Evolutionary conservation across 2,113 vertebrate species (phyloP).

Genomic region (Microtus pennsylvanicus): DNA sequence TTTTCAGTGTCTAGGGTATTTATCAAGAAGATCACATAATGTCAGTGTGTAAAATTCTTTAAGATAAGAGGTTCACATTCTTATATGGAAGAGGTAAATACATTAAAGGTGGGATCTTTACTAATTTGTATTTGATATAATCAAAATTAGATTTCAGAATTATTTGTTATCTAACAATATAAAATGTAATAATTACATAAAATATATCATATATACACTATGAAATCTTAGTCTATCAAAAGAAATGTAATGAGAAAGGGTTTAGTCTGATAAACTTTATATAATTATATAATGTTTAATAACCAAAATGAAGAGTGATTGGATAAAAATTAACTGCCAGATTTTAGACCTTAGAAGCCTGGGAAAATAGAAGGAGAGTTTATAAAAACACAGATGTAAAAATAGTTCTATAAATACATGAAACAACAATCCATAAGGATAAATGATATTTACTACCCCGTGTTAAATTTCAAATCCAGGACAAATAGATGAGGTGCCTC

Average conservation of each 20-base stretch:
- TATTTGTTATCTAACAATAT: neutral
- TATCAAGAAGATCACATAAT: neutral
- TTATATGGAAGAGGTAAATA: conserved; percentile 29
- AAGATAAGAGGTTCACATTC: neutral
- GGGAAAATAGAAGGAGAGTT: conserved; percentile 25
- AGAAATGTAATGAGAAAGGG: neutral
- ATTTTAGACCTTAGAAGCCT: neutral
- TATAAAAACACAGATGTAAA: neutral
- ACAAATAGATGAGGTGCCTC: no score
- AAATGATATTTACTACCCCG: neutral
- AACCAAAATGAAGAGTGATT: neutral
- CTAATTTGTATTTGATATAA: neutral
- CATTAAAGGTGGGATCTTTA: neutral
- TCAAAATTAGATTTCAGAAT: neutral
- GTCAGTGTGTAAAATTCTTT: neutral
- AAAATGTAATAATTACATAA: neutral
- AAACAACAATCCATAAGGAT: neutral
- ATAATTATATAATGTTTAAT: neutral
- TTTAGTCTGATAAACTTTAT: neutral
- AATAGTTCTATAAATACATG: neutral
- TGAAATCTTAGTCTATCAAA: neutral
- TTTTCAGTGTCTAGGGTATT: neutral
- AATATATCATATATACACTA: neutral
- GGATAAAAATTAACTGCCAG: neutral
- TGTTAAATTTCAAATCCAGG: no score